These are phyloP conservation scores for Aldabrachelys gigantea DNA, from an alignment of 2,113 vertebrate genomes.

Conservation along the genomic window DNA sequence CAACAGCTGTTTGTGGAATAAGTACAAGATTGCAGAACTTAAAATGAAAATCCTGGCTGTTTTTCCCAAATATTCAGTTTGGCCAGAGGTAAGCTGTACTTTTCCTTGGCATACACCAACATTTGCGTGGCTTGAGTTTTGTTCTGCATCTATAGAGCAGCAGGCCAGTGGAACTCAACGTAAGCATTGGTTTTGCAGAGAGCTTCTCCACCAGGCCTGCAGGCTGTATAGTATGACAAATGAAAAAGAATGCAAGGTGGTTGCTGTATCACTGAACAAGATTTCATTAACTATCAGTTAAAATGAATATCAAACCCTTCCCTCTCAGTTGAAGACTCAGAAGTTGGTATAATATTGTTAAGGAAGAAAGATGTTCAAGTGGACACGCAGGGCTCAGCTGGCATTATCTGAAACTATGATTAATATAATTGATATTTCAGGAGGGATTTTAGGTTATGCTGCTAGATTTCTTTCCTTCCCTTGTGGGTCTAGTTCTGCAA, in stretches of 20 bases:
- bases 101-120: fast-evolving
- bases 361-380: neutral
- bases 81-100: neutral
- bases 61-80: neutral
- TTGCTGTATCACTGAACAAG: neutral
- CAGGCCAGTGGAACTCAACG: neutral
- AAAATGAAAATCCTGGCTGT: neutral
- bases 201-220: neutral
- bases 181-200: neutral
- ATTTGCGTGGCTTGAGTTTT: neutral
- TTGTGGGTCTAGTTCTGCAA: fast-evolving
- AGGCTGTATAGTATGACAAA: neutral
- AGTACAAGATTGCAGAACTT: neutral
- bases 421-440: neutral
- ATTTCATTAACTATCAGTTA: neutral
- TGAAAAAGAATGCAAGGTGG: neutral
- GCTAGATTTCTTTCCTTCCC: fast-evolving
- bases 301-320: neutral
- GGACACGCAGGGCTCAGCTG: neutral
- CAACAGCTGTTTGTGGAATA: neutral
- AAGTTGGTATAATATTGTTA: neutral
- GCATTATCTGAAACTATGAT: neutral
- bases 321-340: neutral
- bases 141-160: neutral
- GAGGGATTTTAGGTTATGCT: neutral